A percentile compares a stretch with the other conserved stretches of the same genome.
Conservation (phyloP, 2,888 invertebrate genomes). For the Zaprionus bogoriensis region DNA sequence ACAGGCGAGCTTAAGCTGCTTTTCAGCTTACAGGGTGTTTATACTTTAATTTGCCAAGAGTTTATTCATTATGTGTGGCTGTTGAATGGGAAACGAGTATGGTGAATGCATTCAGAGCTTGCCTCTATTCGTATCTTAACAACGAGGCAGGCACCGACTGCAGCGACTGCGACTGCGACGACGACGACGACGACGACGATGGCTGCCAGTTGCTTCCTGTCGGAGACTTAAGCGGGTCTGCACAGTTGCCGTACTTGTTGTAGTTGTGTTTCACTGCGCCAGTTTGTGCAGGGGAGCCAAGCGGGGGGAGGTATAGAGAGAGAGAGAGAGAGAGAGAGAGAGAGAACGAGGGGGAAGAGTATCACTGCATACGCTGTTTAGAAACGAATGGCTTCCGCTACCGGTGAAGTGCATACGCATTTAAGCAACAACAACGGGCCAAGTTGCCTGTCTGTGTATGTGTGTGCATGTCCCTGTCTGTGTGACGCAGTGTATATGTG, state of each 20-base stretch:
- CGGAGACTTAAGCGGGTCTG: slow-evolving; percentile 42
- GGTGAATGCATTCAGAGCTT: slow-evolving; percentile 26
- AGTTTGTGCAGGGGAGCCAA: slow-evolving; percentile 34
- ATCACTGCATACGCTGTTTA: slow-evolving; percentile 57
- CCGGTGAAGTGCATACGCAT: slow-evolving; percentile 63
- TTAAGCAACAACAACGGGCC: slow-evolving; percentile 55
- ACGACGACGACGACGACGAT: slow-evolving; percentile 28
- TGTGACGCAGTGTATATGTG: neutral
- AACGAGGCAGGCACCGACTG: no score
- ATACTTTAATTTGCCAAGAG: slow-evolving; percentile 55
- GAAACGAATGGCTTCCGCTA: slow-evolving; percentile 63
- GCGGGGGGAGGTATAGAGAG: neutral
- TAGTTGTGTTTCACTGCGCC: slow-evolving; percentile 35
- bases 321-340: no score
- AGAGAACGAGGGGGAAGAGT: neutral
- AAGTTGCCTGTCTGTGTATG: neutral
- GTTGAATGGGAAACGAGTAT: slow-evolving; percentile 33
- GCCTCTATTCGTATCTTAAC: slow-evolving; percentile 27
- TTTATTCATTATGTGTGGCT: slow-evolving; percentile 52
- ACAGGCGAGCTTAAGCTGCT: neutral
- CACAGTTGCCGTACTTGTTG: slow-evolving; percentile 18
- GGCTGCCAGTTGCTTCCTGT: slow-evolving; percentile 54
- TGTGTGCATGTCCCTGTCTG: neutral
- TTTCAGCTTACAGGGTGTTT: slow-evolving; percentile 9
- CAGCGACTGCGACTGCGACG: neutral